Evolutionary conservation across 2,797 vertebrate species (phyloP).

Genomic region (Phrynocephalus forsythii): DNA sequence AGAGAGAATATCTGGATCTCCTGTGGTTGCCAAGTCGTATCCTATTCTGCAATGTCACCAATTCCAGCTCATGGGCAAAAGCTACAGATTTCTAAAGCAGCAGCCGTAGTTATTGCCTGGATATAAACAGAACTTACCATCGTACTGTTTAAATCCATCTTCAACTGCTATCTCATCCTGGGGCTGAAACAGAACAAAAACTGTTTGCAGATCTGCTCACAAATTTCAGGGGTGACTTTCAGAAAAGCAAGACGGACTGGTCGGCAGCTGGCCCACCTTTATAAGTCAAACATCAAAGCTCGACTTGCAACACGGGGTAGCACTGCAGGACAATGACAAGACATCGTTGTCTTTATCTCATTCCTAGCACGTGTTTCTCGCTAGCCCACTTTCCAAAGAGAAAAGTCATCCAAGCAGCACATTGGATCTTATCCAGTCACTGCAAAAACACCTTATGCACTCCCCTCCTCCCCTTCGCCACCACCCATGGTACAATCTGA

Average conservation of each 20-base stretch:
- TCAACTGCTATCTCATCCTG: constrained; percentile 94
- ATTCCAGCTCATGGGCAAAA: neutral
- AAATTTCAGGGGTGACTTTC: constrained; percentile 19
- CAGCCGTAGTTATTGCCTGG: neutral
- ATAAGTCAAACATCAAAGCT: neutral
- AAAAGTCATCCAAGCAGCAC: fast-evolving
- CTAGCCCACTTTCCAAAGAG: constrained; percentile 27
- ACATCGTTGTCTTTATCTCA: constrained; percentile 26
- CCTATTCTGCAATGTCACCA: neutral
- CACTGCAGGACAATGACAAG: neutral
- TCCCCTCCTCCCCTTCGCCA: neutral
- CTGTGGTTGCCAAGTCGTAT: neutral
- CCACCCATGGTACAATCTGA: neutral
- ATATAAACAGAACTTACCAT: constrained; percentile 85
- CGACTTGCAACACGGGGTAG: neutral
- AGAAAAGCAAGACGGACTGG: constrained; percentile 1
- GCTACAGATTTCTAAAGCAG: neutral
- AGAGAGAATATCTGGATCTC: fast-evolving
- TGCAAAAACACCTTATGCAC: neutral
- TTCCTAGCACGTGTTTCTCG: neutral
- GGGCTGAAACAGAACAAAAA: constrained; percentile 90
- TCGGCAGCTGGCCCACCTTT: neutral
- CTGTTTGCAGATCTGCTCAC: constrained; percentile 27
- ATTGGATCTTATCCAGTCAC: constrained; percentile 8
- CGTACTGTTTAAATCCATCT: constrained; percentile 97